Percentiles rank a stretch among this genome's conserved stretches.
phyloP scores from a whole-genome alignment of 2,797 vertebrate species.

The Calcarius lapponicus region DNA sequence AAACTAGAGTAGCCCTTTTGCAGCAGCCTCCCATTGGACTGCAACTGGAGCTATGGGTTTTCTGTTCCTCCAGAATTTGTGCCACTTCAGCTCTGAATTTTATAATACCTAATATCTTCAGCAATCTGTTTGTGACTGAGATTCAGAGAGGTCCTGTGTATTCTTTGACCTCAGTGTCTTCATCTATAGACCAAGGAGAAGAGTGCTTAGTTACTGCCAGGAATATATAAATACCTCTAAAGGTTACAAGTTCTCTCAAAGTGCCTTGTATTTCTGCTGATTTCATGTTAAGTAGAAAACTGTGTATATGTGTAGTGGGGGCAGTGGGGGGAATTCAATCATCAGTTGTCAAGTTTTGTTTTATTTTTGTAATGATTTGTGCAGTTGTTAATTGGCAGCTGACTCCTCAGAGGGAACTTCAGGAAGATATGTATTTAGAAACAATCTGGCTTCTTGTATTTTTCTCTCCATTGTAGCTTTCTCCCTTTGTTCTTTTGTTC shows the following conservation, averaged over 20 bases:
- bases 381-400: slow-evolving; percentile 12
- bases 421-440: slow-evolving; percentile 40
- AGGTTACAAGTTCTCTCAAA: background rate
- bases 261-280: background rate
- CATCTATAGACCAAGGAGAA: background rate
- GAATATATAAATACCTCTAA: slow-evolving; percentile 14
- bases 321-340: background rate
- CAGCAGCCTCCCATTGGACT: background rate
- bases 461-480: slow-evolving; percentile 17
- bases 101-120: background rate
- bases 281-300: background rate
- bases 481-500: slow-evolving; percentile 45
- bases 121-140: background rate
- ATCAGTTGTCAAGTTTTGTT: slow-evolving; percentile 34
- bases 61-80: background rate
- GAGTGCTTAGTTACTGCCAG: background rate
- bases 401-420: slow-evolving; percentile 29
- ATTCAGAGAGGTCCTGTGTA: background rate
- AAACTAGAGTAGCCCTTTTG: background rate
- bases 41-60: background rate
- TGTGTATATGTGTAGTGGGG: background rate
- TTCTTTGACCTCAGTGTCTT: background rate
- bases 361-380: slow-evolving; percentile 43
- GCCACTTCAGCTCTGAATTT: background rate
- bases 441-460: slow-evolving; percentile 5